These are phyloP conservation scores for Telmatherina bonti DNA, from an alignment of 2,797 vertebrate genomes.

Conservation along the genomic window DNA sequence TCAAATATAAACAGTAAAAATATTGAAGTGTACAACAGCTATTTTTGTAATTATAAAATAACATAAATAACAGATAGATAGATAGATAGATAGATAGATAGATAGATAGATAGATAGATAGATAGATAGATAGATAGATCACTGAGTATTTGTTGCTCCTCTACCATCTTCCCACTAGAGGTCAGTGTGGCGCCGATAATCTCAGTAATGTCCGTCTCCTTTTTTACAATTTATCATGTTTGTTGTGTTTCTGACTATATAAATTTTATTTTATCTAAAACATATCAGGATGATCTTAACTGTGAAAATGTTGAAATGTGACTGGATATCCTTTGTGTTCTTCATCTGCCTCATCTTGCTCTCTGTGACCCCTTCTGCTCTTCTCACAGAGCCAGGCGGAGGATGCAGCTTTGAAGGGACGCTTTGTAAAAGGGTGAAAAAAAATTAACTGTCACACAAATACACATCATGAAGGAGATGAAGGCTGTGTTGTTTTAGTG, in stretches of 20 bases:
- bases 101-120: no score
- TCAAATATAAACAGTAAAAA: no score
- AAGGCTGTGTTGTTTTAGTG: slow-evolving; percentile 55
- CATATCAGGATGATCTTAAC: neutral
- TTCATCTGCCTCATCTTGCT: slow-evolving; percentile 22
- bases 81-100: no score
- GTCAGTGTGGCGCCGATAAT: neutral
- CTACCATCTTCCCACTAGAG: neutral
- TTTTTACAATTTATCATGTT: neutral
- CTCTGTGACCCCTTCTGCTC: neutral
- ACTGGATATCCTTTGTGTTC: slow-evolving; percentile 1
- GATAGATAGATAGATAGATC: no score
- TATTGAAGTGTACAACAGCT: no score
- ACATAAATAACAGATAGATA: no score
- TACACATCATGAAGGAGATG: slow-evolving; percentile 28
- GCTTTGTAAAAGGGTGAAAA: slow-evolving; percentile 53
- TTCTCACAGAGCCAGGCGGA: slow-evolving; percentile 1
- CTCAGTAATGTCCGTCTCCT: neutral
- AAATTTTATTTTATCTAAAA: neutral
- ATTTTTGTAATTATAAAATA: no score
- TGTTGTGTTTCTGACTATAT: no score
- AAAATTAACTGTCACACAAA: slow-evolving; percentile 42
- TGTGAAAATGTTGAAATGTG: slow-evolving; percentile 31
- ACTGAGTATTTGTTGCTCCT: slow-evolving; percentile 16
- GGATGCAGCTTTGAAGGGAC: slow-evolving; percentile 50